Evolutionary conservation across 1,140 invertebrate species (phyloP), one percentile per base, ranked within the genome.

Genomic region (Zaprionus gabonicus): DNA sequence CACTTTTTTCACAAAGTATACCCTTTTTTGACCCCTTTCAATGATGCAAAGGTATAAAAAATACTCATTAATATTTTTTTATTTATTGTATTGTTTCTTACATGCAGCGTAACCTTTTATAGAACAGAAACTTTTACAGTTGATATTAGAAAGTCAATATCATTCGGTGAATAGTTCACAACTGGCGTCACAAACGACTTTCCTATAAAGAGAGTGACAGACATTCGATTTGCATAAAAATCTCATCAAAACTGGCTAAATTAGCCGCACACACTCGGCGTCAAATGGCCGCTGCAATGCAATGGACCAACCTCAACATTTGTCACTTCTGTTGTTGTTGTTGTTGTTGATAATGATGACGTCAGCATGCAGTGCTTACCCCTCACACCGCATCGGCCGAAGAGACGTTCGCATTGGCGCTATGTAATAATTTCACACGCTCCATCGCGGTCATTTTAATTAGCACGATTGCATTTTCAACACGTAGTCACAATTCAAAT

Each of bases 381-480:
- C n/a, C 41, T 0, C 4, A 4, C n/a, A n/a, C n/a, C 41, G 5
- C 41, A 4, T 10, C 4, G 10, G 10, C 3, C 17, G 13, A 57
- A 38, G 17, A 36, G 46, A 38, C 34, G 49, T 55, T 57, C 69
- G 51, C 56, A 53, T 79, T 67, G 67, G 28, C 55, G 46, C 66
- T 67, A 57, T 78, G 72, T 75, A 81, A 87, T 87, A 84, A 84
- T 87, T 88, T 87, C 81, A 79, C 84, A 87, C 85, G 85, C 78
- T 70, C 81, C 74, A 78, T 79, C 81, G 85, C 85, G 85, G 85
- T 90, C 81, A 78, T 74, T 90, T 85, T 91, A 90, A 90, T 90
- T 90, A 91, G 76, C 85, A 75, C 78, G 85, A 88, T 85, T 90
- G 85, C 81, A 88, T 90, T 85, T 87, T 81, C 78, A 79, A 85